Evolutionary conservation across 2,888 invertebrate species (phyloP).

Genomic region (Agapostemon virescens): DNA sequence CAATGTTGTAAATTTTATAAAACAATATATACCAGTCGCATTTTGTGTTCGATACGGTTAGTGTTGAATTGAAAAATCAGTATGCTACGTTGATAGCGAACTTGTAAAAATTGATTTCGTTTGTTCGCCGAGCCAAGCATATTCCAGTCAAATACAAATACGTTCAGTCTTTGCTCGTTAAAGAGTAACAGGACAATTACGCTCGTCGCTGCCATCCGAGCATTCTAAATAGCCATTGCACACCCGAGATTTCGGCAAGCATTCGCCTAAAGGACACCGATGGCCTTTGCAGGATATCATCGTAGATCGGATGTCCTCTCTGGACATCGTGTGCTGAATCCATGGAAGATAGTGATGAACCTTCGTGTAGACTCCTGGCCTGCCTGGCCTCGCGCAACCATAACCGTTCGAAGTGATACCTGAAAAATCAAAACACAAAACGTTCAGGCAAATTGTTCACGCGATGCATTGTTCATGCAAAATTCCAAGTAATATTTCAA

Average conservation of each 20-base stretch:
- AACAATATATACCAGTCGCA: too few species aligned
- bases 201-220: constrained; percentile 88
- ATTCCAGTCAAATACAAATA: constrained; percentile 9
- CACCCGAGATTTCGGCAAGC: constrained; percentile 86
- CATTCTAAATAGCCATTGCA: constrained; percentile 91
- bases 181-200: constrained; percentile 81
- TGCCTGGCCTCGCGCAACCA: constrained; percentile 89
- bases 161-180: constrained; percentile 62
- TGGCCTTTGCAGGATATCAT: constrained; percentile 84
- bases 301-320: constrained; percentile 66
- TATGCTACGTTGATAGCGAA: not conserved
- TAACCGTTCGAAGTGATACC: constrained; percentile 91
- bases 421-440: constrained; percentile 61
- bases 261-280: constrained; percentile 89
- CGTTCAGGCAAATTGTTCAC: too few species aligned
- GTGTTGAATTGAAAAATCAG: not conserved
- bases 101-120: not conserved
- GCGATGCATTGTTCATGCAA: not conserved
- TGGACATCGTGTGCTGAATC: constrained; percentile 84
- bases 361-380: constrained; percentile 91
- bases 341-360: constrained; percentile 88
- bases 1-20: too few species aligned
- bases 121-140: not conserved
- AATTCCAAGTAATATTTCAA: not conserved
- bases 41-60: too few species aligned